These are phyloP conservation scores for Xestobium rufovillosum DNA, from an alignment of 2,888 invertebrate species.

Conservation along the genomic window DNA sequence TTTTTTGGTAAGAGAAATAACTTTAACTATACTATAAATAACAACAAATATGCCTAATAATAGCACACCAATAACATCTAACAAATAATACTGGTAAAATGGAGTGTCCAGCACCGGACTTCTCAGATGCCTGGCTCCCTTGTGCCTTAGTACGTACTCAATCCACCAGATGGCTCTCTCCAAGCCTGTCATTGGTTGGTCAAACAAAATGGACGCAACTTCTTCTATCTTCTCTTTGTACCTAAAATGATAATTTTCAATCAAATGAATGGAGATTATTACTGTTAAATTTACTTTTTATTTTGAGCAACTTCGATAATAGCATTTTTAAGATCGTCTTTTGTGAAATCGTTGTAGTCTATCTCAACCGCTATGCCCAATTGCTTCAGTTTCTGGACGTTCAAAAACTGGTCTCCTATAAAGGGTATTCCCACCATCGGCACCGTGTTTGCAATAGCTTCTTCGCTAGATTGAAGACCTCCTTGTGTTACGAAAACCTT, in stretches of 20 bases:
- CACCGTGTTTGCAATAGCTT: conserved; percentile 14
- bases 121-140: conserved; percentile 40
- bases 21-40: too few species aligned
- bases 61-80: conserved; percentile 37
- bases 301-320: conserved; percentile 9
- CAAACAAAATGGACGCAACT: conserved; percentile 31
- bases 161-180: conserved; percentile 47
- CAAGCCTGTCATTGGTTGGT: conserved; percentile 35
- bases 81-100: conserved; percentile 37
- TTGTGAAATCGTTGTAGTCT: conserved; percentile 1
- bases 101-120: conserved; percentile 38
- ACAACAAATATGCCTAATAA: too few species aligned
- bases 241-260: conserved; percentile 5
- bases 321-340: conserved; percentile 6
- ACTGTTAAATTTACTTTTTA: conserved; percentile 7
- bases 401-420: conserved; percentile 10
- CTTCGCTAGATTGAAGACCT: conserved; percentile 19
- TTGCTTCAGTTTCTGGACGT: conserved; percentile 7
- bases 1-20: too few species aligned
- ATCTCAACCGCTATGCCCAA: conserved; percentile 4
- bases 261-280: neutral
- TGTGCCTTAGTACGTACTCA: conserved; percentile 44
- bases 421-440: conserved; percentile 13
- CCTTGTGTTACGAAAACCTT: conserved; percentile 20
- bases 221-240: conserved; percentile 9